Evolutionary conservation across 2,113 vertebrate genomes (phyloP), one percentile per base, ranked within the genome.

Genomic region (Serinus canaria): DNA sequence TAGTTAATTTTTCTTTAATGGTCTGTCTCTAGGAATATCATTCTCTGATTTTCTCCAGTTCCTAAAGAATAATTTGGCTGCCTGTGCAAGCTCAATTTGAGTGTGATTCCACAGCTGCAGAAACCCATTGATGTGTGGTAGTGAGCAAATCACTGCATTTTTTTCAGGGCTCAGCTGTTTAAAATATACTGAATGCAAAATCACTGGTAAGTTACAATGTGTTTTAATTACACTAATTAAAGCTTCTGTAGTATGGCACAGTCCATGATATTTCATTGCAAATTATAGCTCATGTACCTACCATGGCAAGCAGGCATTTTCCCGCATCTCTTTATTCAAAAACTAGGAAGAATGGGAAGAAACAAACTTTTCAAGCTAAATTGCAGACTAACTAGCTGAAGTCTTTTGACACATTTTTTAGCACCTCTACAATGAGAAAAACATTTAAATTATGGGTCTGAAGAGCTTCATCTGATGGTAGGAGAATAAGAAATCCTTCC

Each of bases 191-290:
- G 97, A 98, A 97, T 97, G 94, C 96, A 96, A 97, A 98, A 97
- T 97, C 97, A 96, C 86, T 95, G 97, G 95, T 97, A 95, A 98
- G 96, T 96, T 97, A 97, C 97, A 97, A 96, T 98, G 94, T 97
- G 93, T 97, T 97, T 94, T 97, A 98, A 98, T 97, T 95, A 95
- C 94, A 91, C 92, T 97, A 97, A 97, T 98, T 98, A 98, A 98
- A 96, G 96, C 93, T 96, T 97, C 96, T 97, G 82, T 96, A 95
- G 87, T 94, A 90, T 97, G 94, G 86, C 93, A 96, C 72, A 96
- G 94, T 97, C 97, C 94, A 95, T 96, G 97, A 94, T 97, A 98
- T 97, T 97, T 97, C 90, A 93, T 90, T 94, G 95, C 96, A 97
- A 97, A 97, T 96, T 97, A 97, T 87, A 97, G 95, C 91, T 90